Evolutionary conservation across 2,113 vertebrate genomes (phyloP), one percentile per base, ranked within the genome.

Genomic region (Alethe diademata): DNA sequence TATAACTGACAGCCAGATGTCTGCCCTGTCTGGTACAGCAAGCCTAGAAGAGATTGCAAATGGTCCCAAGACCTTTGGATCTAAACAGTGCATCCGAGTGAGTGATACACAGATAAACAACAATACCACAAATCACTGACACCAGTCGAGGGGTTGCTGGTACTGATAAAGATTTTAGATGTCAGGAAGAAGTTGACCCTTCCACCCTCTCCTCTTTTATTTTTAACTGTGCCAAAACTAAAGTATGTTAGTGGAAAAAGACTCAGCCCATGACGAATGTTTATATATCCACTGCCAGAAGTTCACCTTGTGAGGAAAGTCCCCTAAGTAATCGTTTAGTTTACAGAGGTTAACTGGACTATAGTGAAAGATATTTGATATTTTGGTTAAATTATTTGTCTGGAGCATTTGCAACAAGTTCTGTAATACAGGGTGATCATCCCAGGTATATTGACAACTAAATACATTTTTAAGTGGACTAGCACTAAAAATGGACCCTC

Each of bases 1-100:
- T 98, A 97, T 98, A 98, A 98, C 95, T 97, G 97, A 98, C 97
- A 98, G 94, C 97, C 98, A 98, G 97, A 98, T 98, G 97, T 97
- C 98, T 97, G 96, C 96, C 96, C 88, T 92, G 98, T 98, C 98
- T 96, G 97, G 90, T 93, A 36, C 79, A 93, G 87, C 98, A 96
- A 78, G 83, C 97, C 96, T 83, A 98, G 95, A 94, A 93, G 95
- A 97, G 97, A 88, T 86, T 97, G 95, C 98, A 98, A 98, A 98
- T 98, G 98, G 97, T 96, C 94, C 75, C 48, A 90, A 93, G 96
- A 95, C 81, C 91, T 96, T 96, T 82, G 94, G 92, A 97, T 98
- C 98, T 97, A 97, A 97, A 97, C 96, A 96, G 73, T 42, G 60
- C 69, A 31, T 92, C 93, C 14, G 1, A 96, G 93, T 86, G 90